These are phyloP conservation scores for Eudasyphora cyanicolor DNA, from an alignment of 2,888 invertebrate species.

Conservation along the genomic window DNA sequence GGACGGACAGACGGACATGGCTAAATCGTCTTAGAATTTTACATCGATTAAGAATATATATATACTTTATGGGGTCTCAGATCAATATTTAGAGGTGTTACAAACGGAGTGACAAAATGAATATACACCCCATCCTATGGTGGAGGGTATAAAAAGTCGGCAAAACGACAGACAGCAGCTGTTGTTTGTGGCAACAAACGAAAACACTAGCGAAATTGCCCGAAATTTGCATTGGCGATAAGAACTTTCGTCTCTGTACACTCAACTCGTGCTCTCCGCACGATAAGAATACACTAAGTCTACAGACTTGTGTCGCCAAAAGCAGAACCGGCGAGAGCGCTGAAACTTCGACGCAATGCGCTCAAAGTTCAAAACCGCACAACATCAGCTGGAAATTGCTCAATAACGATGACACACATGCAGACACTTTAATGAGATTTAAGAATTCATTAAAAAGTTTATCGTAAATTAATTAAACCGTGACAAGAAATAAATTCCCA, in stretches of 20 bases:
- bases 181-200: constrained; percentile 2
- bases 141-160: neutral
- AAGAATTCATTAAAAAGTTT: neutral
- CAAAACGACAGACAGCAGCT: constrained; percentile 16
- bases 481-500: neutral
- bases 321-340: neutral
- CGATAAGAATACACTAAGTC: constrained; percentile 17
- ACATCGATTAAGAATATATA: too few relatives aligned
- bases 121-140: too few relatives aligned
- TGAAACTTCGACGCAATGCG: constrained; percentile 33
- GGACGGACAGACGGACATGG: too few relatives aligned
- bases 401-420: constrained; percentile 1
- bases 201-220: neutral
- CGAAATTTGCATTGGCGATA: neutral
- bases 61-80: too few relatives aligned
- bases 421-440: neutral
- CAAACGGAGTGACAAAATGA: too few relatives aligned
- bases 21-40: too few relatives aligned
- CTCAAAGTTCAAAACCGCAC: constrained; percentile 21
- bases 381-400: neutral
- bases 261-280: neutral
- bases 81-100: too few relatives aligned
- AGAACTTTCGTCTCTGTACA: neutral
- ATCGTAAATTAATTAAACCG: neutral
- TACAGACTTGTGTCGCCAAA: constrained; percentile 5